phyloP scores from a whole-genome alignment of 2,113 vertebrate species.

The Monopterus albus region DNA sequence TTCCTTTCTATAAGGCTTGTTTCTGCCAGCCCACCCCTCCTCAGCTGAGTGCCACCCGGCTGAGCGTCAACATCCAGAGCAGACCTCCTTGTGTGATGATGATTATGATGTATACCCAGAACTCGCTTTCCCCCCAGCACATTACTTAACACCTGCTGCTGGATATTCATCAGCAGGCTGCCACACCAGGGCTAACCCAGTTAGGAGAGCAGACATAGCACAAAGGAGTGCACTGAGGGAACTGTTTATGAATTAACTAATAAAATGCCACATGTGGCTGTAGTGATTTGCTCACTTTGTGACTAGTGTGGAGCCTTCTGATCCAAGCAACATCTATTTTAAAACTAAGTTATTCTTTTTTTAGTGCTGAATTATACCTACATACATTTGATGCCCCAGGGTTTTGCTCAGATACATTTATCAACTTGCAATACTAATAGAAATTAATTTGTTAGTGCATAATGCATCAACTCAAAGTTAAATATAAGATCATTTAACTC shows the following conservation, averaged over 20 bases:
- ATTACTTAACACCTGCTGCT: conserved; percentile 54
- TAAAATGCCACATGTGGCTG: conserved; percentile 15
- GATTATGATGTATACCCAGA: conserved; percentile 58
- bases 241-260: too few relatives aligned
- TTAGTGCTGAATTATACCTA: too few relatives aligned
- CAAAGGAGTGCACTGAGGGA: conserved; percentile 27
- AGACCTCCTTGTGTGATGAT: conserved; percentile 44
- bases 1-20: neutral
- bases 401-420: too few relatives aligned
- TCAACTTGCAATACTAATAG: neutral
- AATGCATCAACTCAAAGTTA: neutral
- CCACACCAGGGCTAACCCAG: conserved; percentile 25
- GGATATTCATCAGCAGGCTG: conserved; percentile 63
- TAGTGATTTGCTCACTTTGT: conserved; percentile 3
- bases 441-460: neutral
- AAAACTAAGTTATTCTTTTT: neutral
- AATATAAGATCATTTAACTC: neutral
- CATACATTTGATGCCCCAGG: too few relatives aligned
- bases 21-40: neutral
- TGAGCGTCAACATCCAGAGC: conserved; percentile 33
- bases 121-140: conserved; percentile 27
- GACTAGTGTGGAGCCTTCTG: neutral
- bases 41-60: conserved; percentile 13
- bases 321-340: neutral
- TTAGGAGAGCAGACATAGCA: conserved; percentile 27